Base-by-base conservation (phyloP, 2,113 vertebrate genomes). In the Labeo rohita region DNA sequence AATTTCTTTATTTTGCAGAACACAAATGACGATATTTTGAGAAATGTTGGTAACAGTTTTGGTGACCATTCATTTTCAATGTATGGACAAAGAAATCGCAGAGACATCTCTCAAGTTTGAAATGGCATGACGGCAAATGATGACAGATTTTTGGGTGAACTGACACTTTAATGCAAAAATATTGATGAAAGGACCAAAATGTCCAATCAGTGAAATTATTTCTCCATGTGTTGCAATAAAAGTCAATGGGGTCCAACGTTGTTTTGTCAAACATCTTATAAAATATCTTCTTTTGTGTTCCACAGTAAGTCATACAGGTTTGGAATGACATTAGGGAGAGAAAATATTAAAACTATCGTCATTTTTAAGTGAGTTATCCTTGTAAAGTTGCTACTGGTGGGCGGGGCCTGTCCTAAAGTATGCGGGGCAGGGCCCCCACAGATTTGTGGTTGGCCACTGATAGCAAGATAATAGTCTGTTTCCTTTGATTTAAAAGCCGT, bases 401-500 rank as follows among this genome's bases (percentile, higher is more conserved):
- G n/a, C 8, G 59, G 59, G 6, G 59, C 4, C 23, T 23, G 39
- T 34, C 5, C 43, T 10, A 61, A 61, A 78, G 76, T n/a, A 75
- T 75, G n/a, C 4, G 6, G 23, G 75, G 47, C 21, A 50, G 73
- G 84, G 36, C 16, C 74, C 15, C 61, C 28, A 68, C 87, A 80
- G 68, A 76, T 61, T 80, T 34, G 56, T 18, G 18, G 77, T 63
- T 12, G 39, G 11, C 81, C 39, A 47, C 81, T 84, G 68, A 63
- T 61, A 80, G 76, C 68, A 47, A 84, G 68, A 85, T 91, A 93
- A 93, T 87, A 75, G 88, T 15, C 84, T 70, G 56, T 92, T 93
- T 93, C 91, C 92, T 92, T 90, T 50, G 85, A 87, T 88, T 86
- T 87, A 85, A 21, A 65, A 52, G 84, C 54, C 7, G 34, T 23